Evolutionary conservation across 1,140 invertebrate species (phyloP), one percentile per base, ranked within the genome.

Genomic region (Orchesella cincta): DNA sequence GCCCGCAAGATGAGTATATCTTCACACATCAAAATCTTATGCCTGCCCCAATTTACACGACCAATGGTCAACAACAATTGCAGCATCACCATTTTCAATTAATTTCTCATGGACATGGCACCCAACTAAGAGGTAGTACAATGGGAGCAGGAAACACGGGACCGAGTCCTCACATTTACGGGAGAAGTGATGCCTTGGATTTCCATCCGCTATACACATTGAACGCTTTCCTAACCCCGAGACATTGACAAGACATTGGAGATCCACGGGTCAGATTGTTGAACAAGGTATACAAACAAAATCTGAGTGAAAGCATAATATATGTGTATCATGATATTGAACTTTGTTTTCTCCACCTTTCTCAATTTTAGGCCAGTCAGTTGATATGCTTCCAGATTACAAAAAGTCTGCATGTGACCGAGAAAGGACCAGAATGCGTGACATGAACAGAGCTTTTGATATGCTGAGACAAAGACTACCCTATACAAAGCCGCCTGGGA

Each of bases 391-490:
- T 26, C 34, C 86, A 93, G 92, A 93, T 86, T 93, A 93, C 83
- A 93, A 93, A 84, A 92, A 92, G 83, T 93, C 92, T 1, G 94
- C 94, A 0, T 95, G 94, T 82, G 93, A 94, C 82, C 87, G 94
- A 46, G 94, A 95, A 83, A 85, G 93, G 20, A 94, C 92, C 0
- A 85, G 94, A 39, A 95, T 95, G 94, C 87, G 92, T 0, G 93
- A 95, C 80, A 95, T 95, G 93, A 95, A 95, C 84, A 88, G 90
- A 54, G 93, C 93, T 0, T 95, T 93, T 82, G 93, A 95, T 82
- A 83, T 90, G 33, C 85, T 95, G 26, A 87, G 94, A 51, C 91
- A 92, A 31, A 91, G 92, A 83, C 85, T 95, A 71, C 93, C 93
- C 0, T 89, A 90, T 51, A 91, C 89, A 62, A 94, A 94, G 83